These are phyloP conservation scores for Triplophysa siluroides DNA, from an alignment of 2,113 vertebrate genomes.

Conservation along the genomic window DNA sequence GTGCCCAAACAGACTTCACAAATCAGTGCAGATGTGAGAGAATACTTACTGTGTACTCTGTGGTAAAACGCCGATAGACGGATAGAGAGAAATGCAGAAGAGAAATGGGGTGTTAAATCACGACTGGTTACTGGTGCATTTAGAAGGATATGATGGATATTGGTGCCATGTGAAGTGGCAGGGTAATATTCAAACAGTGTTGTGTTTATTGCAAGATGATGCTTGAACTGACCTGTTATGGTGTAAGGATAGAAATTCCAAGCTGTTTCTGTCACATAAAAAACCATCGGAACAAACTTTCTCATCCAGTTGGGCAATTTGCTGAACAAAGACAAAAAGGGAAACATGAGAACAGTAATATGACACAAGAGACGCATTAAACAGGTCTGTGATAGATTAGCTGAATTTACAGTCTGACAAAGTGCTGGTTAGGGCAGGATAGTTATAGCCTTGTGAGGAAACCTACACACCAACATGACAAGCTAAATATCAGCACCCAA, in stretches of 20 bases:
- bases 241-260: conserved; percentile 84
- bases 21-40: conserved; percentile 60
- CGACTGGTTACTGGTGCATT: background rate
- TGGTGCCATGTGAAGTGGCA: background rate
- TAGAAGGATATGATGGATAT: background rate
- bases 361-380: background rate
- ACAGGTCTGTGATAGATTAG: background rate
- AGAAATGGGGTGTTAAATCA: conserved; percentile 17
- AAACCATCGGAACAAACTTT: conserved; percentile 73
- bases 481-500: too few species aligned
- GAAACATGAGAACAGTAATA: conserved; percentile 3
- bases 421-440: background rate
- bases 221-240: conserved; percentile 72
- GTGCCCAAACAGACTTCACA: conserved; percentile 57
- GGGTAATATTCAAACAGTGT: background rate
- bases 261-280: conserved; percentile 80
- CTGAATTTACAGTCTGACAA: background rate
- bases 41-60: conserved; percentile 79
- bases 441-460: too few species aligned
- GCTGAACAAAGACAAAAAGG: conserved; percentile 57
- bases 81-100: conserved; percentile 22
- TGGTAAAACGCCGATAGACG: conserved; percentile 45
- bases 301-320: conserved; percentile 77
- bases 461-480: too few species aligned
- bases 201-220: conserved; percentile 2